Evolutionary conservation across 2,888 invertebrate species (phyloP).

Genomic region (Epinotia bilunana): DNA sequence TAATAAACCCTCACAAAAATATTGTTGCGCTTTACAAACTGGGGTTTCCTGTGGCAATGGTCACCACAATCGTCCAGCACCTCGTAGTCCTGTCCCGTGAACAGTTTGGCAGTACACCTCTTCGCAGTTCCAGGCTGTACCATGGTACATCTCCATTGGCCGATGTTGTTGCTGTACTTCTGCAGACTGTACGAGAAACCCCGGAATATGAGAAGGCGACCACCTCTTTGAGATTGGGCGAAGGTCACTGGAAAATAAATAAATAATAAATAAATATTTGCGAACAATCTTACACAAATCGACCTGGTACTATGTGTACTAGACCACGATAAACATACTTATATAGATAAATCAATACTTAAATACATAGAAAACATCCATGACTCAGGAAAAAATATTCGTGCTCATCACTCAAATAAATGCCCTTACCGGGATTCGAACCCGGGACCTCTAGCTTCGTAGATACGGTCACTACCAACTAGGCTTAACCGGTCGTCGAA

Average conservation of each 20-base stretch:
- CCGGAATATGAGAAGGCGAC: slow-evolving; percentile 61
- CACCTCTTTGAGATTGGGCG: slow-evolving; percentile 66
- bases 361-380: too few relatives aligned
- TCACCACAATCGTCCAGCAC: slow-evolving; percentile 54
- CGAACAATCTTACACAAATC: too few relatives aligned
- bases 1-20: slow-evolving; percentile 55
- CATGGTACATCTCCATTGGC: slow-evolving; percentile 70
- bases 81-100: slow-evolving; percentile 55
- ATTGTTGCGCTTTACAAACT: slow-evolving; percentile 57
- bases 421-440: too few relatives aligned
- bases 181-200: slow-evolving; percentile 64
- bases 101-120: slow-evolving; percentile 64
- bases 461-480: too few relatives aligned
- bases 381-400: too few relatives aligned
- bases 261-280: too few relatives aligned
- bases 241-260: slow-evolving; percentile 62
- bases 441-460: too few relatives aligned
- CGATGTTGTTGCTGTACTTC: slow-evolving; percentile 52
- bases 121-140: slow-evolving; percentile 60
- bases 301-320: too few relatives aligned
- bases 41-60: slow-evolving; percentile 63
- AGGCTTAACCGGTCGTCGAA: too few relatives aligned
- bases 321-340: too few relatives aligned
- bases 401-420: too few relatives aligned
- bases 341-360: too few relatives aligned